These are phyloP conservation scores for Diachasma alloeum DNA, from an alignment of 1,140 invertebrate species.

Conservation along the genomic window DNA sequence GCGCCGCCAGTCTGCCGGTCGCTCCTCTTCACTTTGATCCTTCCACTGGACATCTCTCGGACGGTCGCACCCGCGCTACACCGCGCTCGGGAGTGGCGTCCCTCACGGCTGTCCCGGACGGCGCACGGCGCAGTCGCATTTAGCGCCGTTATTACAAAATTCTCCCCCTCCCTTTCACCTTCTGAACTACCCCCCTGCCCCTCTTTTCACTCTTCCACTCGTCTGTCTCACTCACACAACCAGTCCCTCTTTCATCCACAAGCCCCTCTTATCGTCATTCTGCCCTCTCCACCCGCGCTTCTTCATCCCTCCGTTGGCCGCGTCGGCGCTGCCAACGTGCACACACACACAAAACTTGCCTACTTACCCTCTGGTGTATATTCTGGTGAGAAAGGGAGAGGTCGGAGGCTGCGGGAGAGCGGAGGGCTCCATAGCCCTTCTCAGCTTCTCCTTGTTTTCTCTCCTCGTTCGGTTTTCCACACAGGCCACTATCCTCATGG, in stretches of 20 bases:
- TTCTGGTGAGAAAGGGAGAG: background rate
- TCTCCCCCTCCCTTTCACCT: slow-evolving; percentile 3
- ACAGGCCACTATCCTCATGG: background rate
- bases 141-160: slow-evolving; percentile 31
- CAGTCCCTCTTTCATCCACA: background rate
- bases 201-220: background rate
- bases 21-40: slow-evolving; percentile 51
- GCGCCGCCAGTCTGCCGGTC: slow-evolving; percentile 46
- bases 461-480: background rate
- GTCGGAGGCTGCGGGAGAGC: background rate
- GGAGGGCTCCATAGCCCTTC: background rate
- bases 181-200: background rate
- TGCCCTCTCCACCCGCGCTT: background rate
- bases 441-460: background rate
- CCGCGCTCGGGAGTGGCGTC: slow-evolving; percentile 65
- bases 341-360: background rate
- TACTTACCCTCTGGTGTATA: background rate
- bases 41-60: slow-evolving; percentile 57
- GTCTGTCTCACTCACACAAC: background rate
- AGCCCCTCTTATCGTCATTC: background rate
- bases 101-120: slow-evolving; percentile 59
- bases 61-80: slow-evolving; percentile 64
- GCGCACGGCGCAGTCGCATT: slow-evolving; percentile 54
- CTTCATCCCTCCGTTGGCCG: background rate
- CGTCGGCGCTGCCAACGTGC: background rate